Evolutionary conservation across 2,797 vertebrate genomes (phyloP).

Genomic region (Coranthus polyacanthus): DNA sequence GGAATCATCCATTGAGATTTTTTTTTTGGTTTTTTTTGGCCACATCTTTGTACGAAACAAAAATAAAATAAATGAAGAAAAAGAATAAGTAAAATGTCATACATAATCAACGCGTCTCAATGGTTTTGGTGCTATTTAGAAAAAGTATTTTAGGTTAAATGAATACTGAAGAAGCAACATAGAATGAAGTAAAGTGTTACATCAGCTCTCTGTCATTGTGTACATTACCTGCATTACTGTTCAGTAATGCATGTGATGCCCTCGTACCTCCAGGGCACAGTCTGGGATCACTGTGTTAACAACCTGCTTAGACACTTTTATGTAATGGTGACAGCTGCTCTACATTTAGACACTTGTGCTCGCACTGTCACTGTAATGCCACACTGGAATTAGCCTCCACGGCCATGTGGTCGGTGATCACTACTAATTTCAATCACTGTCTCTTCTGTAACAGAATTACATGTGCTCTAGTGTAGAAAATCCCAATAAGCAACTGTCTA

Average conservation of each 20-base stretch:
- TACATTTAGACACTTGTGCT: constrained; percentile 57
- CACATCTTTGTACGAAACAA: too few species aligned
- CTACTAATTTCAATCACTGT: constrained; percentile 48
- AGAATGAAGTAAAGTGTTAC: background rate
- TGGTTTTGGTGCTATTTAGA: background rate
- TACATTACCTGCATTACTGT: constrained; percentile 1
- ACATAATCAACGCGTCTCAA: too few species aligned
- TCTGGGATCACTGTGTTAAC: constrained; percentile 43
- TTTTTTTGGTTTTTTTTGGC: too few species aligned
- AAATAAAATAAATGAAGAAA: too few species aligned
- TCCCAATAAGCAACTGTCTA: constrained; percentile 2
- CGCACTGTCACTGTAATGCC: constrained; percentile 38
- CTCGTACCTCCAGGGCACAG: constrained; percentile 14
- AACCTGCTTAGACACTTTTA: constrained; percentile 64
- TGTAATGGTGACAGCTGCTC: constrained; percentile 62
- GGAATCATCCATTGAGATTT: too few species aligned
- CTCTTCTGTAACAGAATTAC: constrained; percentile 51
- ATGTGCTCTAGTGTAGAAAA: constrained; percentile 1
- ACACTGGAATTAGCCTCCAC: constrained; percentile 57
- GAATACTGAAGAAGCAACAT: too few species aligned
- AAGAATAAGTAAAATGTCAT: too few species aligned
- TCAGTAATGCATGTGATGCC: constrained; percentile 16
- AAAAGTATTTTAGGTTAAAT: background rate
- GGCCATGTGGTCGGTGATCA: constrained; percentile 41
- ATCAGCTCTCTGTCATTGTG: background rate